A percentile compares a stretch with the other conserved stretches of the same genome.
These are phyloP conservation scores for Mastomys natalensis DNA, from an alignment of 2,113 vertebrate genomes.

Conservation along the genomic window DNA sequence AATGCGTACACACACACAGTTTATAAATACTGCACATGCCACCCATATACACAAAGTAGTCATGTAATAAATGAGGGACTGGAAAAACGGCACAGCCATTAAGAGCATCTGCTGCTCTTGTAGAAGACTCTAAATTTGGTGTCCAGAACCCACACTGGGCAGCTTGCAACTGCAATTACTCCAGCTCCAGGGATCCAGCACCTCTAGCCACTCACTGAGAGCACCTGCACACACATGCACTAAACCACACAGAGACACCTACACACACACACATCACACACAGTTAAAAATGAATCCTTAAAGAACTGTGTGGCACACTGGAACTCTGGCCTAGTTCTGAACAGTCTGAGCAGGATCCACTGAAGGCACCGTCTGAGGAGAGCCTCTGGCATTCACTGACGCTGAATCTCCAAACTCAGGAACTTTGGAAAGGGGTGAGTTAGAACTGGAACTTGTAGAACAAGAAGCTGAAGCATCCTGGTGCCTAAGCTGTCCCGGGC, in stretches of 20 bases:
- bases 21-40: neutral
- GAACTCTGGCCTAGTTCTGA: neutral
- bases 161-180: neutral
- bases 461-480: fast-evolving
- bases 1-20: neutral
- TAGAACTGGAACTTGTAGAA: neutral
- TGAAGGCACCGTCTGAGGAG: neutral
- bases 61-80: neutral
- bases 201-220: neutral
- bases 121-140: neutral
- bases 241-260: neutral
- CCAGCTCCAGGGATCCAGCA: neutral
- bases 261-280: too few species aligned
- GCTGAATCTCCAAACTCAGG: neutral
- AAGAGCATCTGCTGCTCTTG: neutral
- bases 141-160: neutral
- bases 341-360: neutral
- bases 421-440: neutral
- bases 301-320: too few species aligned
- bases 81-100: neutral
- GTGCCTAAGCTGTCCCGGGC: too few species aligned
- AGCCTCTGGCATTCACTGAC: fast-evolving
- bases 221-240: neutral
- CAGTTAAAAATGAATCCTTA: neutral
- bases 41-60: neutral